Percentiles rank a stretch among this genome's conserved stretches.
Evolutionary conservation across 2,113 vertebrate genomes (phyloP).

Genomic region (Myiozetetes cayanensis): DNA sequence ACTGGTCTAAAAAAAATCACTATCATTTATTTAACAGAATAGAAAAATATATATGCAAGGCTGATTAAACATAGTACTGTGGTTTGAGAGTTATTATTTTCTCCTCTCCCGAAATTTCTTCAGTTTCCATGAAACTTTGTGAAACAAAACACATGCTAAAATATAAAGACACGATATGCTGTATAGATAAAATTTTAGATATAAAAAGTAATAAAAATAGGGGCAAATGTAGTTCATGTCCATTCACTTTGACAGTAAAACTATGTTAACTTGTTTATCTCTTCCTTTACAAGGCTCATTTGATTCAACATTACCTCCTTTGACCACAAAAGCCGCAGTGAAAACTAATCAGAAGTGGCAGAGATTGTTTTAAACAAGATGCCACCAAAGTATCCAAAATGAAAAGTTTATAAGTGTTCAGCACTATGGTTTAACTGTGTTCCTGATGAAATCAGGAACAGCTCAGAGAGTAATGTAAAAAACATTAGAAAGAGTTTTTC

Average conservation of each 20-base stretch:
- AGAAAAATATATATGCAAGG: background rate
- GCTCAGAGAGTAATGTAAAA: background rate
- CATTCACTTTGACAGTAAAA: background rate
- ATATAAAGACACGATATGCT: background rate
- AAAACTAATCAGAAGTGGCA: background rate
- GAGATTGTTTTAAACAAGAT: background rate
- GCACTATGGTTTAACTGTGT: background rate
- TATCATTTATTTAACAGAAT: background rate
- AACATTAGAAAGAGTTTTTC: background rate
- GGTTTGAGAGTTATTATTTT: rapidly evolving
- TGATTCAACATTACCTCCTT: background rate
- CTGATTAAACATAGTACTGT: background rate
- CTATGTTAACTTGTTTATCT: background rate
- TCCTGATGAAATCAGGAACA: background rate
- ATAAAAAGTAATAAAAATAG: background rate
- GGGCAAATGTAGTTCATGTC: background rate
- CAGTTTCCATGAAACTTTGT: background rate
- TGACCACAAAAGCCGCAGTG: background rate
- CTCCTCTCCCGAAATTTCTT: background rate
- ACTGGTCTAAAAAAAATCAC: background rate
- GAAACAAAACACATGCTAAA: background rate
- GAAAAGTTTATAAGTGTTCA: background rate
- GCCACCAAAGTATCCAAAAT: background rate
- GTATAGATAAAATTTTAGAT: background rate
- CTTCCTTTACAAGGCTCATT: background rate